A percentile compares a stretch with the other conserved stretches of the same genome.
Evolutionary conservation across 2,888 invertebrate species (phyloP).

Genomic region (Xestia sexstrigata): DNA sequence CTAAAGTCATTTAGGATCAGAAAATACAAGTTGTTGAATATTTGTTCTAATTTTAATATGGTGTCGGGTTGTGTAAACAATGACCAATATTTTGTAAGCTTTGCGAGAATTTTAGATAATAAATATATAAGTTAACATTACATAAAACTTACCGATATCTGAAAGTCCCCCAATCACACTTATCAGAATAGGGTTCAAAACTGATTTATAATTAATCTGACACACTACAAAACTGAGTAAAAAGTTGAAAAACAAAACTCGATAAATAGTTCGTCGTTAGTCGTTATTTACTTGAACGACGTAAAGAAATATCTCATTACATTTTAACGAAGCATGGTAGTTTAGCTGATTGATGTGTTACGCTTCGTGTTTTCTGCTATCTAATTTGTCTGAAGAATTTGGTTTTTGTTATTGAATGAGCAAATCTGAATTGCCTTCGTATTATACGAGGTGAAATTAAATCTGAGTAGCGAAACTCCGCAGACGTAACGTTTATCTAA

Average conservation of each 20-base stretch:
- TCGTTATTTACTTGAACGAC: not conserved
- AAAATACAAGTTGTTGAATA: not conserved
- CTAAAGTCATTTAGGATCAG: not conserved
- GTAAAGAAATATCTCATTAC: not conserved
- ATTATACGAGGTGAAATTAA: not conserved
- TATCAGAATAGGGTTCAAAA: not conserved
- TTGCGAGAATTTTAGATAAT: not conserved
- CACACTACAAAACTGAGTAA: not conserved
- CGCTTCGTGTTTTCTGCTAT: conserved; percentile 10
- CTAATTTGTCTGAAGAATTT: not conserved
- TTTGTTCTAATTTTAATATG: not conserved
- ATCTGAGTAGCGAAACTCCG: not conserved
- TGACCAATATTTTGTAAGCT: not conserved
- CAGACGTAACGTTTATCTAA: not conserved
- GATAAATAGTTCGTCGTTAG: not conserved
- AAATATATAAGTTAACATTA: no score
- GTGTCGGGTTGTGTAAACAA: not conserved
- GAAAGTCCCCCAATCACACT: not conserved
- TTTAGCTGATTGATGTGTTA: conserved; percentile 28
- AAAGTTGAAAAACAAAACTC: not conserved
- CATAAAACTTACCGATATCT: not conserved
- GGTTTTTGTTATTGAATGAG: not conserved
- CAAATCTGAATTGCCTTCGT: not conserved
- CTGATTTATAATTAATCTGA: not conserved
- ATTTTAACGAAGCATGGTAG: conserved; percentile 41